Base-by-base conservation (phyloP, 1,140 invertebrate species). In the Cotesia typhae region DNA sequence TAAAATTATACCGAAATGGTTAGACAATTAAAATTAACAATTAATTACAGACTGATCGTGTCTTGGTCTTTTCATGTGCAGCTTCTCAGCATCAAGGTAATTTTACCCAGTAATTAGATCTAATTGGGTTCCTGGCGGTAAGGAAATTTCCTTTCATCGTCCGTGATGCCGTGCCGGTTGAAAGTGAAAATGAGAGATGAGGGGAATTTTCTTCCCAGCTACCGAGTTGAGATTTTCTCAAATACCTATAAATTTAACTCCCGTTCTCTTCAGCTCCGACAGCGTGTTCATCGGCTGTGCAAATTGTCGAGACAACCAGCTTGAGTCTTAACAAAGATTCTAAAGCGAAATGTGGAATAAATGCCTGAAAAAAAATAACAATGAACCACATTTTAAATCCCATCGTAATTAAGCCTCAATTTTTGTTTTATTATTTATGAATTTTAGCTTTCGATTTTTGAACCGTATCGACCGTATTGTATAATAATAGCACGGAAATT, bases 61-160 rank as follows among this genome's bases (percentile, higher is more conserved):
- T 28, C 12, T 52, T 17, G 68, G 12, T 60, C 17, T 52, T 57
- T 70, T 63, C 69, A 63, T 70, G 36, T 35, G 10, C 41, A 28
- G 57, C 61, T 63, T 70, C 69, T 51, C 37, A 51, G 47, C n/a
- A 6, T 59, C 36, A n/a, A 1, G 20, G 52, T 38, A 65, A 71
- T 71, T 71, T 65, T 41, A 61, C 12, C n/a, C 41, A 55, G 60
- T 65, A 71, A 71, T 71, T 71, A 71, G 60, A 52, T 61, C 41
- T n/a, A 71, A 71, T 71, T 63, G 52, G 59, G 7, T 52, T 17
- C 6, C 69, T 4, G 9, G 38, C 4, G 41, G 66, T 55, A 1
- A 67, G 47, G 28, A 67, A 67, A 67, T 78, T 79, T 78, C 51
- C 73, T 81, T 28, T 53, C 35, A 35, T 10, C 66, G 28, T 38